Evolutionary conservation across 2,797 vertebrate species (phyloP).

Genomic region (Urocyon cinereoargenteus): DNA sequence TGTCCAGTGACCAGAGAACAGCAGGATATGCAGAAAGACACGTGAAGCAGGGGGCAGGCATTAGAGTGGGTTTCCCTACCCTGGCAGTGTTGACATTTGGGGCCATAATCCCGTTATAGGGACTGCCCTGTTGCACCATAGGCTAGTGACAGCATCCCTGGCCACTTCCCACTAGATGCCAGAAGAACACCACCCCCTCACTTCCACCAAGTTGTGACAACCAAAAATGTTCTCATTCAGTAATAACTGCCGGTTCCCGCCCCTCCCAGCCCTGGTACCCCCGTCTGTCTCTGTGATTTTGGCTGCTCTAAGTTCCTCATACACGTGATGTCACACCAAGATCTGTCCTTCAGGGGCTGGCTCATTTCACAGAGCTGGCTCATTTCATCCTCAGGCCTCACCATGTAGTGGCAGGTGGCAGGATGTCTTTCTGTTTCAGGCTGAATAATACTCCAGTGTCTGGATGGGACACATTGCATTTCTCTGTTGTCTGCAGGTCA

Average conservation of each 20-base stretch:
- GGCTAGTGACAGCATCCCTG: fast-evolving
- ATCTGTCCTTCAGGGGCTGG: neutral
- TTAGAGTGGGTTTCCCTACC: neutral
- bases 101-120: neutral
- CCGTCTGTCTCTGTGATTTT: fast-evolving
- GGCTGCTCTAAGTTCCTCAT: neutral
- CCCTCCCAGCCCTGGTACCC: neutral
- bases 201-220: neutral
- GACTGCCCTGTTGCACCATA: fast-evolving
- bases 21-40: neutral
- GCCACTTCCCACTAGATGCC: no score
- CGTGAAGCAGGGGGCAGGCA: neutral
- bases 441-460: fast-evolving
- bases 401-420: fast-evolving
- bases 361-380: neutral
- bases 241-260: fast-evolving
- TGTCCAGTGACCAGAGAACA: no score
- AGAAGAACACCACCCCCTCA: neutral
- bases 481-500: fast-evolving
- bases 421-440: neutral
- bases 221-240: neutral
- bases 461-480: fast-evolving
- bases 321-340: fast-evolving
- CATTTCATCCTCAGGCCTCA: no score
- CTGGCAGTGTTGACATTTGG: fast-evolving